phyloP scores from a whole-genome alignment of 1,140 invertebrate species.

The Neuroterus valhalla region DNA sequence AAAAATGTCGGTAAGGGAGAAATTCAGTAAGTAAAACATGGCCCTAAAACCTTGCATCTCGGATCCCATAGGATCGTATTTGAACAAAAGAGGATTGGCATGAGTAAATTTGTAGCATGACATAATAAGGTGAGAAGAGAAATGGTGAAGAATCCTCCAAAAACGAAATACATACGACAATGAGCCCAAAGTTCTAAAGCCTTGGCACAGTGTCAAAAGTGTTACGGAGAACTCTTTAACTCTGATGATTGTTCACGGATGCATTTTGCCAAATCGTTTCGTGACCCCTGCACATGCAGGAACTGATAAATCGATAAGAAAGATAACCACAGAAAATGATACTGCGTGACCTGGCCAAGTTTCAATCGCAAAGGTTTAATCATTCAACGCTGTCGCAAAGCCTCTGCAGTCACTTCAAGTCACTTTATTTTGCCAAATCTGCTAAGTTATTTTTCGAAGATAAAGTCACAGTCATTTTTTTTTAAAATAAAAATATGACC shows the following conservation, averaged over 20 bases:
- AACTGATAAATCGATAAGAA: constrained; percentile 13
- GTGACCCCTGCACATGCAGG: background rate
- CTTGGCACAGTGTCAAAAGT: constrained; percentile 12
- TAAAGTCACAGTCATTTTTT: too few relatives aligned
- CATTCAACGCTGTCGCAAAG: too few relatives aligned
- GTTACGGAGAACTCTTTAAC: background rate
- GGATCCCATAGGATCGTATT: too few relatives aligned
- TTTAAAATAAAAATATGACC: too few relatives aligned
- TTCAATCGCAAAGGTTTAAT: background rate
- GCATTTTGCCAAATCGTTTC: constrained; percentile 9
- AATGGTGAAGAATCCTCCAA: constrained; percentile 15
- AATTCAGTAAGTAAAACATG: too few relatives aligned
- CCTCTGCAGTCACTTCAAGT: too few relatives aligned
- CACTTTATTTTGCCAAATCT: too few relatives aligned
- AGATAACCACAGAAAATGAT: background rate
- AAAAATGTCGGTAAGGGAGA: too few relatives aligned
- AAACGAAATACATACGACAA: constrained; percentile 25
- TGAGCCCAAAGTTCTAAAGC: constrained; percentile 25
- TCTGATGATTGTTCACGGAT: constrained; percentile 15
- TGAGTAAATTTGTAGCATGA: background rate
- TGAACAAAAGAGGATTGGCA: too few relatives aligned
- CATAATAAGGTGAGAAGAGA: constrained; percentile 15
- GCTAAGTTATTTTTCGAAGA: too few relatives aligned
- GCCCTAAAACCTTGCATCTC: too few relatives aligned
- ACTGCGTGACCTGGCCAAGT: background rate